Evolutionary conservation across 2,797 vertebrate species (phyloP).

Genomic region (Sarcoramphus papa): DNA sequence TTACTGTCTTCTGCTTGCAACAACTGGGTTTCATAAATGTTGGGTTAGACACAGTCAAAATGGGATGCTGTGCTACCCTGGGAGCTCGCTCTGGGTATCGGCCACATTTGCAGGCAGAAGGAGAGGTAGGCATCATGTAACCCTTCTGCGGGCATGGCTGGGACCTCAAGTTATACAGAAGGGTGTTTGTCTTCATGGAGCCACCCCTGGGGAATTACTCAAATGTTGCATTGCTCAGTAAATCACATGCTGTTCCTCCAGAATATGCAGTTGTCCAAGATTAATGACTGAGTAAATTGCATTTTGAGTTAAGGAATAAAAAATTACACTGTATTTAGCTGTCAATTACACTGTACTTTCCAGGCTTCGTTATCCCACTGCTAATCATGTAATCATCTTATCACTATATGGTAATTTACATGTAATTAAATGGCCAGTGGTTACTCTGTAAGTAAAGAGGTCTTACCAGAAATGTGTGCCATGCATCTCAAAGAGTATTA

Average conservation of each 20-base stretch:
- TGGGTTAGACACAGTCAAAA: background rate
- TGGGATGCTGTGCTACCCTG: fast-evolving
- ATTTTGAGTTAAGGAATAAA: background rate
- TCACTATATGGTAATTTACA: background rate
- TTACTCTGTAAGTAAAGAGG: background rate
- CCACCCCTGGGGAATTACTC: background rate
- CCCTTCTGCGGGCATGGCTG: background rate
- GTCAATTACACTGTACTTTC: background rate
- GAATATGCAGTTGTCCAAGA: background rate
- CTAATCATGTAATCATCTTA: background rate
- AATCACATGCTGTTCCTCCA: background rate
- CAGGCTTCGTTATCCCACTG: background rate
- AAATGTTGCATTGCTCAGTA: background rate
- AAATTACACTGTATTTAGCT: background rate
- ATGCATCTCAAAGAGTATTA: background rate
- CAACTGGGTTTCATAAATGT: fast-evolving
- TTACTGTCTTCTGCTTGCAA: background rate
- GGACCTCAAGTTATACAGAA: background rate
- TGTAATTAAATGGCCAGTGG: background rate
- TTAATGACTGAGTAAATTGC: background rate
- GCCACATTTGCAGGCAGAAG: background rate
- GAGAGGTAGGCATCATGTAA: fast-evolving
- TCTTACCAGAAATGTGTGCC: background rate
- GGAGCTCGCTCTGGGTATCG: fast-evolving
- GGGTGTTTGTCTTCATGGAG: background rate